Percentiles rank a stretch among this genome's conserved stretches.
Conservation (phyloP, 2,888 invertebrate species). For the Clitarchus hookeri region DNA sequence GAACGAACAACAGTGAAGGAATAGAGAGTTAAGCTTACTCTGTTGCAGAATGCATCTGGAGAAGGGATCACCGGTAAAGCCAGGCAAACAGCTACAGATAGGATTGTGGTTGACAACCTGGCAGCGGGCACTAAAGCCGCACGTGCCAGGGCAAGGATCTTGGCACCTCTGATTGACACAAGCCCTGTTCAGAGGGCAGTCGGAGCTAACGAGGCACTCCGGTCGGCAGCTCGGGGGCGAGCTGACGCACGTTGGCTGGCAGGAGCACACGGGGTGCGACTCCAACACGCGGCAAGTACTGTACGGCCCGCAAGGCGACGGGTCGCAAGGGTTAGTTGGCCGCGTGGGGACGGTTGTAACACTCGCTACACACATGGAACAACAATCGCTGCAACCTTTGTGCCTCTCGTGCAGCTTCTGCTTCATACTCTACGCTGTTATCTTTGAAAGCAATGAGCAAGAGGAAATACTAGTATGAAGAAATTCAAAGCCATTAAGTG, state of each 20-base stretch:
- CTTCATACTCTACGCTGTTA: background rate
- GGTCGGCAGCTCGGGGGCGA: slow-evolving; percentile 77
- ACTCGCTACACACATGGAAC: slow-evolving; percentile 23
- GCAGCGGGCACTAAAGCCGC: slow-evolving; percentile 77
- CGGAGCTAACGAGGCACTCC: slow-evolving; percentile 78
- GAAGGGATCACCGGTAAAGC: slow-evolving; percentile 51
- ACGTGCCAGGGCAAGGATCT: slow-evolving; percentile 77
- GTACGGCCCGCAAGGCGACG: slow-evolving; percentile 79
- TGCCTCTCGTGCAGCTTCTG: background rate
- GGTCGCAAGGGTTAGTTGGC: slow-evolving; percentile 70
- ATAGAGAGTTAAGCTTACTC: slow-evolving; percentile 61
- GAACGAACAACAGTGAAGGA: background rate
- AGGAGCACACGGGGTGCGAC: slow-evolving; percentile 77
- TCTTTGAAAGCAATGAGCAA: no score
- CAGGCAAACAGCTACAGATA: slow-evolving; percentile 56
- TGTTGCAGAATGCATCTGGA: slow-evolving; percentile 55
- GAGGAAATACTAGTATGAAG: background rate
- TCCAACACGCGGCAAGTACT: slow-evolving; percentile 74
- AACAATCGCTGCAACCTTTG: background rate
- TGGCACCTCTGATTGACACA: slow-evolving; percentile 78
- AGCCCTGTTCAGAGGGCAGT: slow-evolving; percentile 74
- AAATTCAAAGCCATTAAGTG: background rate
- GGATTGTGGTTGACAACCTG: slow-evolving; percentile 81
- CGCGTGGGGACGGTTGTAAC: slow-evolving; percentile 49
- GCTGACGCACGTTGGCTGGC: slow-evolving; percentile 72